phyloP scores from a whole-genome alignment of 1,140 invertebrate species.

The Thereuonema tuberculata region DNA sequence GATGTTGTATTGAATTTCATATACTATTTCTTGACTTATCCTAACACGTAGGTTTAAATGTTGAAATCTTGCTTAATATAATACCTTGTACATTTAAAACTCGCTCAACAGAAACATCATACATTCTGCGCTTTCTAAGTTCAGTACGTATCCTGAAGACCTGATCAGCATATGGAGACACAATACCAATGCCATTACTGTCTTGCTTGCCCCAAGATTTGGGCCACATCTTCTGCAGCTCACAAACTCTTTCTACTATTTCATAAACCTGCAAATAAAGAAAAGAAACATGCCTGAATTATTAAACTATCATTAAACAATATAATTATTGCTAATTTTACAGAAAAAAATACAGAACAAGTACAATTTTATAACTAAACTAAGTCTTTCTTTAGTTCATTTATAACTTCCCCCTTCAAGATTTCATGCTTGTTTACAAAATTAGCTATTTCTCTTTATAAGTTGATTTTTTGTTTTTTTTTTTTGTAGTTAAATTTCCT shows the following conservation, averaged over 20 bases:
- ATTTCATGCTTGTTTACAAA: too few species aligned
- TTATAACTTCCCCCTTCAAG: too few species aligned
- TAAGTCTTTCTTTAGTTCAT: too few species aligned
- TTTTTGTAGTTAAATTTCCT: too few species aligned
- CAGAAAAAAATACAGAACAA: neutral
- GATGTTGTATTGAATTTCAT: too few species aligned
- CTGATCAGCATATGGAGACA: conserved; percentile 75
- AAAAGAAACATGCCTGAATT: neutral
- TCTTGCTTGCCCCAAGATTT: conserved; percentile 53
- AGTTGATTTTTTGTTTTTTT: too few species aligned
- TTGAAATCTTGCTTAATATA: too few species aligned
- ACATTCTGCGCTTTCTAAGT: conserved; percentile 53
- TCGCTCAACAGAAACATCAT: conserved; percentile 65
- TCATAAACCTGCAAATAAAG: conserved; percentile 43
- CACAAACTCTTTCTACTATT: conserved; percentile 53
- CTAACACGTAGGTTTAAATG: too few species aligned
- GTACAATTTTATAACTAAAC: neutral
- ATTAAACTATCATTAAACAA: too few species aligned
- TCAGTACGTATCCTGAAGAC: conserved; percentile 63
- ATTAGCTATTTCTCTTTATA: too few species aligned
- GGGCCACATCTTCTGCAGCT: conserved; percentile 56
- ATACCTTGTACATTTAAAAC: conserved; percentile 72
- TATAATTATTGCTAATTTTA: neutral
- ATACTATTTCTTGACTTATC: too few species aligned
- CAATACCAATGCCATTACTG: conserved; percentile 65